Conservation (phyloP, 1,140 invertebrate genomes). For the Drosophila pachea region DNA sequence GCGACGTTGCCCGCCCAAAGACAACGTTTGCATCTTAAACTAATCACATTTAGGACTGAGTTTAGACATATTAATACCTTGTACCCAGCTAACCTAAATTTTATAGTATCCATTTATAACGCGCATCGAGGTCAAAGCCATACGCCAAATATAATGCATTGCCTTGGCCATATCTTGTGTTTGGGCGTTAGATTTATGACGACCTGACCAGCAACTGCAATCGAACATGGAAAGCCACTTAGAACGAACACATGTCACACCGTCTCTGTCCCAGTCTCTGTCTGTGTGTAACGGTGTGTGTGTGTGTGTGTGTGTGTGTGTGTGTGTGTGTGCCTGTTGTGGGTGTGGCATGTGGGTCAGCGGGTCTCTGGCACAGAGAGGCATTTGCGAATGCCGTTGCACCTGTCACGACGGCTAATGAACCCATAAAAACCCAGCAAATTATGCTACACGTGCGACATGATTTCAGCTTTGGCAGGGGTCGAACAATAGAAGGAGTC, state of each 20-base stretch:
- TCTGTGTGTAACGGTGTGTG: no score
- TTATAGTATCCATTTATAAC: background rate
- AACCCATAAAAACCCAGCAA: constrained; percentile 60
- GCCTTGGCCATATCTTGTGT: constrained; percentile 36
- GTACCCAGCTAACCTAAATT: constrained; percentile 23
- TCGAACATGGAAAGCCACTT: constrained; percentile 73
- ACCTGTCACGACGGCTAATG: constrained; percentile 63
- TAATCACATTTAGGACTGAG: constrained; percentile 11
- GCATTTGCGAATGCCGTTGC: constrained; percentile 35
- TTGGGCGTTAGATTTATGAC: constrained; percentile 58
- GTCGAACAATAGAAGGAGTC: background rate
- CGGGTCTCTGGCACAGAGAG: constrained; percentile 17
- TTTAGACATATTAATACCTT: background rate
- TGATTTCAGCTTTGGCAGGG: constrained; percentile 25
- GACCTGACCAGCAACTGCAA: constrained; percentile 55
- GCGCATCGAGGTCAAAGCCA: constrained; percentile 29
- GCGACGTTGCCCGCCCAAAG: constrained; percentile 16
- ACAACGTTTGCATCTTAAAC: constrained; percentile 36
- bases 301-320: constrained; percentile 3
- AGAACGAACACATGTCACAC: constrained; percentile 19
- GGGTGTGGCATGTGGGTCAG: constrained; percentile 56
- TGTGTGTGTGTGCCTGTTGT: constrained; percentile 3
- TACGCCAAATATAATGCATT: constrained; percentile 34
- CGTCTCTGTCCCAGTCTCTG: no score
- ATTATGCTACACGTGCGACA: constrained; percentile 71